Evolutionary conservation across 2,888 invertebrate genomes (phyloP).

Genomic region (Acanthoscelides obtectus): DNA sequence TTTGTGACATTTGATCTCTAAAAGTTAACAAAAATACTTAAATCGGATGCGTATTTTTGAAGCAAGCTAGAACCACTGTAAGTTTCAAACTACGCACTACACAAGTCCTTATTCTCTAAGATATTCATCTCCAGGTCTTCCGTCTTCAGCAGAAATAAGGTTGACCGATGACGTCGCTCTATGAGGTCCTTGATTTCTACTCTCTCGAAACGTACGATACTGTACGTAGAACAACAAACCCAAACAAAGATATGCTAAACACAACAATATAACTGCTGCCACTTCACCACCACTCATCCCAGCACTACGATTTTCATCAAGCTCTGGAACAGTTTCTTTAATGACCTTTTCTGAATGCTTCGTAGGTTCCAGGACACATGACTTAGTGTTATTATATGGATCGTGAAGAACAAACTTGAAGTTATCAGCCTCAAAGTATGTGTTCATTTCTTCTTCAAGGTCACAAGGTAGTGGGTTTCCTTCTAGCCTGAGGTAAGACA

Average conservation of each 20-base stretch:
- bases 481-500: conserved; percentile 36
- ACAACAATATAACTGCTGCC: conserved; percentile 29
- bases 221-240: conserved; percentile 36
- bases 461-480: conserved; percentile 39
- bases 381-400: conserved; percentile 22
- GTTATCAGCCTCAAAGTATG: conserved; percentile 36
- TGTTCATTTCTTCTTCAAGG: conserved; percentile 38
- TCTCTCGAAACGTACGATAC: conserved; percentile 29
- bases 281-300: conserved; percentile 22
- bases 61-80: too few species aligned
- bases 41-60: too few species aligned
- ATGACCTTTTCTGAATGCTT: conserved; percentile 10
- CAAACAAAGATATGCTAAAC: conserved; percentile 29
- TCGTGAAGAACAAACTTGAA: conserved; percentile 35
- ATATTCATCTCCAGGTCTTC: conserved; percentile 24
- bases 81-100: neutral
- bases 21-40: too few species aligned
- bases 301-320: neutral
- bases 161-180: conserved; percentile 25
- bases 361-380: conserved; percentile 26
- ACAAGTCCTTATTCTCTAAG: conserved; percentile 18
- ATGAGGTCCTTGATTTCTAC: conserved; percentile 3
- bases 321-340: conserved; percentile 9
- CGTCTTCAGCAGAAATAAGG: conserved; percentile 26
- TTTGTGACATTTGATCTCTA: too few species aligned